Evolutionary conservation across 1,140 invertebrate genomes (phyloP).

Genomic region (Coptotermes formosanus): DNA sequence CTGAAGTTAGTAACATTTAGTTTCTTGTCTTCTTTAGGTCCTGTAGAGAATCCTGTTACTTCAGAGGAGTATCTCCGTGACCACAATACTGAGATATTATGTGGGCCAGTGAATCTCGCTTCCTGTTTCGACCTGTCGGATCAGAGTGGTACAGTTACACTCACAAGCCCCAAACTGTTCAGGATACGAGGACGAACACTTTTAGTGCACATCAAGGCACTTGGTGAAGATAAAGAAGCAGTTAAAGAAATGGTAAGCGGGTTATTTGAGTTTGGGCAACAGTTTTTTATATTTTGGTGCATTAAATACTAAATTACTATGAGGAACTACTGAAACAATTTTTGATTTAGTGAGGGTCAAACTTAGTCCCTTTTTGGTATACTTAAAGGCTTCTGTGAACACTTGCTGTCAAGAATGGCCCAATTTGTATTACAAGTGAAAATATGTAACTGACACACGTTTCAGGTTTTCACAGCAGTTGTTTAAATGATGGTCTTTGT

Average conservation of each 20-base stretch:
- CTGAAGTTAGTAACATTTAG: too few species aligned
- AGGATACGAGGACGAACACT: constrained; percentile 75
- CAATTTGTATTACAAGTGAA: too few species aligned
- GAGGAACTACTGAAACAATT: too few species aligned
- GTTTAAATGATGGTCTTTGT: too few species aligned
- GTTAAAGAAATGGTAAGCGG: constrained; percentile 22
- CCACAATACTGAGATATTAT: constrained; percentile 85
- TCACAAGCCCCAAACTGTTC: constrained; percentile 83
- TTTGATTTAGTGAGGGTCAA: too few species aligned
- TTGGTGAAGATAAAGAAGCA: constrained; percentile 43
- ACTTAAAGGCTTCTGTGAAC: too few species aligned
- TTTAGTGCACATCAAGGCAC: constrained; percentile 80
- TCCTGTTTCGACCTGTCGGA: constrained; percentile 81
- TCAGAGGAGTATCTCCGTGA: constrained; percentile 78
- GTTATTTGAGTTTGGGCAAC: not conserved
- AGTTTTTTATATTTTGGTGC: too few species aligned
- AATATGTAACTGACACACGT: too few species aligned
- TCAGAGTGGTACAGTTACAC: constrained; percentile 75
- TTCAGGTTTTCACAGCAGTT: too few species aligned
- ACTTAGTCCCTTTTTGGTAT: too few species aligned
- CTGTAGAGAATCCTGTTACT: constrained; percentile 71
- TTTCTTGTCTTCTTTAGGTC: constrained; percentile 40
- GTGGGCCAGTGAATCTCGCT: constrained; percentile 79
- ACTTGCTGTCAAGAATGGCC: too few species aligned
- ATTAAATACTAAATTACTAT: too few species aligned